Conservation (phyloP, 2,888 invertebrate genomes). For the Amphimallon solstitiale region DNA sequence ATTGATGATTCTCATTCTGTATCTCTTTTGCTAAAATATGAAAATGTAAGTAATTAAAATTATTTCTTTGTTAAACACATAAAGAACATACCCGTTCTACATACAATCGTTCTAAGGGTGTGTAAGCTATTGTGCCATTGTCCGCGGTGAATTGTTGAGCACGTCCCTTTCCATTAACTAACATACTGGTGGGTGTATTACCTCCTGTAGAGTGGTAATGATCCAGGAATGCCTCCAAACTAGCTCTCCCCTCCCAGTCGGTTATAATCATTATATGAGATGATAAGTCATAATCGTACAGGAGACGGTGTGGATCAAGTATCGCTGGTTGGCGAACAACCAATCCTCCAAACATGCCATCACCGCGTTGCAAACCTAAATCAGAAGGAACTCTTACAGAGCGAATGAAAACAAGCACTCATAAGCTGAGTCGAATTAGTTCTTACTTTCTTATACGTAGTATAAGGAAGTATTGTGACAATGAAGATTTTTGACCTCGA, state of each 20-base stretch:
- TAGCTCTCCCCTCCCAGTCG: conserved; percentile 84
- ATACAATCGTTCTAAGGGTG: conserved; percentile 45
- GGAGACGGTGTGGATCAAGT: conserved; percentile 70
- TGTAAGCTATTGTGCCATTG: conserved; percentile 56
- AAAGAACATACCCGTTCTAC: no score
- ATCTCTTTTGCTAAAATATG: conserved; percentile 73
- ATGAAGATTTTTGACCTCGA: no score
- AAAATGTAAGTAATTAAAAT: background rate
- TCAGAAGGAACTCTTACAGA: no score
- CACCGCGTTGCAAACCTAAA: conserved; percentile 85
- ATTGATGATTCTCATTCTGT: conserved; percentile 84
- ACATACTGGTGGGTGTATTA: conserved; percentile 83
- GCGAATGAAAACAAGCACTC: no score
- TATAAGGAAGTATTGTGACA: no score
- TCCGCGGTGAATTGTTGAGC: conserved; percentile 63
- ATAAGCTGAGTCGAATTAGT: no score
- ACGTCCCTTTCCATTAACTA: conserved; percentile 85
- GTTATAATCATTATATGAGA: conserved; percentile 80
- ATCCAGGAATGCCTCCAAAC: conserved; percentile 79
- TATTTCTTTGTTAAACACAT: no score
- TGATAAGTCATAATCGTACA: conserved; percentile 83
- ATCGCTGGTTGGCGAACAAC: conserved; percentile 76
- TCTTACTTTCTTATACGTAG: no score
- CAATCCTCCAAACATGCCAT: conserved; percentile 83
- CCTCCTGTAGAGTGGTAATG: conserved; percentile 86